Base-by-base conservation (phyloP, 2,797 vertebrate species). In the Ataeniobius toweri region DNA sequence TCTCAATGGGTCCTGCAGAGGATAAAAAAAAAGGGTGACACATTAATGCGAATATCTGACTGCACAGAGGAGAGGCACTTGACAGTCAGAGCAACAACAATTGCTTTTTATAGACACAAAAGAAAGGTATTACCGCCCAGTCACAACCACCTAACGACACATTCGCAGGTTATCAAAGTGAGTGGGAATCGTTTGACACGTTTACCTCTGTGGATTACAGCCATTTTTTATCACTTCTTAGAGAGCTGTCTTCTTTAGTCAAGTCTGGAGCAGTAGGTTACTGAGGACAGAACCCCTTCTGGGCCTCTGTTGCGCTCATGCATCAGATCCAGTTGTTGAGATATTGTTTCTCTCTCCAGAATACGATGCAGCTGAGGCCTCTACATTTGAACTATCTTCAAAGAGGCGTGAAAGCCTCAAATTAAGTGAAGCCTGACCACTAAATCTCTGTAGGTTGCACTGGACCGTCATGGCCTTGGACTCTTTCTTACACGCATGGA, bases 321-420 rank as follows among this genome's bases (percentile, higher is more conserved):
- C 78, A 80, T 84, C 63, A 48, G 80, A 79, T 89, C 79, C 86
- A 75, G 88, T 85, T 85, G 83, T 85, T 74, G 80, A 86, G 77
- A 83, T 81, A 77, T 75, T 85, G 84, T 90, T 89, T 83, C 87
- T 88, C 87, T 89, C 84, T 83, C 71, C 55, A 5, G 75, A 63
- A 73, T 75, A 80, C 84, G 86, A 85, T 88, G 88, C 93, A 95
- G 92, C 94, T 94, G 93, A 94, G 88, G 88, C 87, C 82, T 86
- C 63, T 70, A 80, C 85, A 73, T 91, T 90, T 88, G 79, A 88
- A 88, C 83, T 79, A 84, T 80, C 85, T 91, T 87, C 87, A 91
- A 74, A 88, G 78, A 61, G 85, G 89, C 80, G 63, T 91, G 80
- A 92, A 89, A 89, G 83, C 79, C 77, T 89, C 86, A 71, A 68